Evolutionary conservation across 2,888 invertebrate genomes (phyloP), one percentile per base, ranked within the genome.

Genomic region (Drosophila gaucha): DNA sequence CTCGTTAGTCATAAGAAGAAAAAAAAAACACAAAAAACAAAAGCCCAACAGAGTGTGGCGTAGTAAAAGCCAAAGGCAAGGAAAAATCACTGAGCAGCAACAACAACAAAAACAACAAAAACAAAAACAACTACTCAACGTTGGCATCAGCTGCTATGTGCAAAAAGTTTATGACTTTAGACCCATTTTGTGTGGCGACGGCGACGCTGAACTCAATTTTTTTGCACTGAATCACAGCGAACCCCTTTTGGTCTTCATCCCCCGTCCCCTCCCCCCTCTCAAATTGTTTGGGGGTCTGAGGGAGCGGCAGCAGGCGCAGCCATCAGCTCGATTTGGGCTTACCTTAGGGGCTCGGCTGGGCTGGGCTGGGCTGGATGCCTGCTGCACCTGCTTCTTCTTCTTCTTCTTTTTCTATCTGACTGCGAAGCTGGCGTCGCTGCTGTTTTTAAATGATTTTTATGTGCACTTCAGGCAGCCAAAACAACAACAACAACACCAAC

Each of bases 91-190:
- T 82, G 80, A 80, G 67, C 87, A 80, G 49, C 58, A 60, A 24
- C 64, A 59, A 33, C 65, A 62, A 16, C 60, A 73, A 31, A 57
- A 74, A 38, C 47, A 71, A 56, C 51, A 77, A 46, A 49, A 66
- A 57, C 9, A 39, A 5, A 26, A 50, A 16, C 51, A 55, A 67
- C 71, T 63, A 68, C 66, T 75, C 76, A 54, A 70, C 74, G 63
- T 63, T 84, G 82, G 80, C 87, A 82, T 82, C 80, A 82, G 87
- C 85, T 82, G 80, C 74, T 74, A 49, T 85, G 83, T 76, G 88
- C 67, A 67, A 84, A 86, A 83, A 88, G 84, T 86, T 84, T 84
- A 84, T 84, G 88, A 86, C 84, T 88, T 88, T 88, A 88, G 88
- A 88, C 88, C 84, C 84, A 88, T 88, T 88, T 88, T 84, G 84